phyloP scores from a whole-genome alignment of 1,140 invertebrate species.

The Aphelinus certus region DNA sequence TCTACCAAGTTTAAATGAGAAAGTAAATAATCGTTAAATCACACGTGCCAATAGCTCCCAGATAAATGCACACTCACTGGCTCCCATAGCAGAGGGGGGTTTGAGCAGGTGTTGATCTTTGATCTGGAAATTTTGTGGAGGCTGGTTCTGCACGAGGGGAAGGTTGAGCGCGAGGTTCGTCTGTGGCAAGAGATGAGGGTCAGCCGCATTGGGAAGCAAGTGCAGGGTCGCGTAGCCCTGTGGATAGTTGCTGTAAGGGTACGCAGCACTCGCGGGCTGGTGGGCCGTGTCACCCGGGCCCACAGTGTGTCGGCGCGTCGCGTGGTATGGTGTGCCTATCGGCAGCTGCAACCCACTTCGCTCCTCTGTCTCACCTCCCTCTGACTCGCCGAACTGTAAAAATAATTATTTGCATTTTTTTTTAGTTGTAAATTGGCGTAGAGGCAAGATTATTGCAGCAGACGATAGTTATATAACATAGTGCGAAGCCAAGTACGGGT shows the following conservation, averaged over 20 bases:
- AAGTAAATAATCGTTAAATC: too few species aligned
- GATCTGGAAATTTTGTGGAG: conserved; percentile 85
- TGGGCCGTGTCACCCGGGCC: conserved; percentile 89
- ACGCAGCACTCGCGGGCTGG: conserved; percentile 67
- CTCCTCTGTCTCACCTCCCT: conserved; percentile 69
- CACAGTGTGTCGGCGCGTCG: conserved; percentile 87
- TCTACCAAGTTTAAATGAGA: too few species aligned
- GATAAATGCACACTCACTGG: conserved; percentile 70
- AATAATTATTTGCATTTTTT: too few species aligned
- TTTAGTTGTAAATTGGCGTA: too few species aligned
- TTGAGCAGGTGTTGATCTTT: conserved; percentile 95
- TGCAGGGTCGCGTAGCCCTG: conserved; percentile 56
- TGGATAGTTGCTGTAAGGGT: conserved; percentile 55
- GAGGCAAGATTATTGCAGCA: too few species aligned
- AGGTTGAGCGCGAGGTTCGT: conserved; percentile 79
- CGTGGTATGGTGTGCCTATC: conserved; percentile 60
- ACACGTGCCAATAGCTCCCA: too few species aligned
- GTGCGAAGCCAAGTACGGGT: too few species aligned
- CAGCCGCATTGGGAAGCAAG: conserved; percentile 57
- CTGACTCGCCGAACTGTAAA: conserved; percentile 73
- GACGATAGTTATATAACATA: too few species aligned
- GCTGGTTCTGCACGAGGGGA: conserved; percentile 78
- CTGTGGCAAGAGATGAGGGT: conserved; percentile 67
- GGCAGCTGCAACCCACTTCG: conserved; percentile 57
- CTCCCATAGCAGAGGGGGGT: conserved; percentile 87